phyloP scores from a whole-genome alignment of 2,797 vertebrate species.

The Alauda arvensis region DNA sequence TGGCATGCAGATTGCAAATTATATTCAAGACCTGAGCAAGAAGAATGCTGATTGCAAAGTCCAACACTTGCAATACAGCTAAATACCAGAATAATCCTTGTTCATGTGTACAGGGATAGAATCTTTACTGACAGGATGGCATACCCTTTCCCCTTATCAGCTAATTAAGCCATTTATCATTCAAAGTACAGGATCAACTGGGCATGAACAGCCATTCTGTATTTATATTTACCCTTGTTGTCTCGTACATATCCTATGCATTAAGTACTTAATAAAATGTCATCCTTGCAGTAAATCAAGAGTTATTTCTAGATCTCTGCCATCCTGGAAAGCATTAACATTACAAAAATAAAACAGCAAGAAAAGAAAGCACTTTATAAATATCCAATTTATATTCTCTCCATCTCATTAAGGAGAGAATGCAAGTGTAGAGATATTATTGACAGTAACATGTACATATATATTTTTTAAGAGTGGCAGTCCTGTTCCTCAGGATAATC shows the following conservation, averaged over 20 bases:
- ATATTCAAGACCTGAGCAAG: neutral
- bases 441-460: neutral
- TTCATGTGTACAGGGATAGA: neutral
- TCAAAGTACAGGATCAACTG: neutral
- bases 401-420: neutral
- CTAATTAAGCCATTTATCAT: neutral
- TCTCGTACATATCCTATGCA: neutral
- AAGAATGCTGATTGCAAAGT: neutral
- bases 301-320: neutral
- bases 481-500: neutral
- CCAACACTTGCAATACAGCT: neutral
- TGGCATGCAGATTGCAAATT: neutral
- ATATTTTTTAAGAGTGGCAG: neutral
- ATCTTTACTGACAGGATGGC: neutral
- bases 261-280: neutral
- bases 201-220: neutral
- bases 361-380: neutral
- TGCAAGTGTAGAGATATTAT: neutral
- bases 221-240: neutral
- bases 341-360: neutral
- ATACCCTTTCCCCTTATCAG: neutral
- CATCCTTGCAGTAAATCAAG: neutral
- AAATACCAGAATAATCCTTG: neutral
- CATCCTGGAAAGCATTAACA: neutral
- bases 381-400: neutral